Evolutionary conservation across 2,797 vertebrate species (phyloP).

Genomic region (Mionectes olivaceus): DNA sequence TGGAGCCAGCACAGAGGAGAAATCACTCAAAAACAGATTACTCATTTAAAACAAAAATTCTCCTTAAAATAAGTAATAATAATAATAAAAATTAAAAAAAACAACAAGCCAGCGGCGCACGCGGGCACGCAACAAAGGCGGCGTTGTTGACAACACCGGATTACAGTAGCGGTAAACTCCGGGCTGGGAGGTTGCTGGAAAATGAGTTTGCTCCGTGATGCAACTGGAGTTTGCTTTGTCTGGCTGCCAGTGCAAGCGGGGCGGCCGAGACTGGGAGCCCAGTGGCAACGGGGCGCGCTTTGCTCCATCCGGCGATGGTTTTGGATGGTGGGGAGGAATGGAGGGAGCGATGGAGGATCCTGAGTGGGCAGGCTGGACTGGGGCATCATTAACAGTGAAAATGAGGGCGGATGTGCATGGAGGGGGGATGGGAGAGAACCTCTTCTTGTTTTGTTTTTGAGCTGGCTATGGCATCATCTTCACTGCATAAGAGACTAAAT

Average conservation of each 20-base stretch:
- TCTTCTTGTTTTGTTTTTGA: neutral
- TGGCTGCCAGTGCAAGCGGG: constrained; percentile 65
- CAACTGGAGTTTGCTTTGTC: constrained; percentile 80
- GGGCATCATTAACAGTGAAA: neutral
- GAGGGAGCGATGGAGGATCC: neutral
- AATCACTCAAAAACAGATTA: constrained; percentile 86
- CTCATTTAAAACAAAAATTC: constrained; percentile 66
- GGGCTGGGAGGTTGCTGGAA: constrained; percentile 61
- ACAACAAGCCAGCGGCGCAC: neutral
- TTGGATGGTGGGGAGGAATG: neutral
- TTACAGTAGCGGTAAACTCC: constrained; percentile 74
- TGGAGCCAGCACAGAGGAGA: constrained; percentile 81
- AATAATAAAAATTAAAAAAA: neutral
- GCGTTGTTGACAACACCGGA: constrained; percentile 69
- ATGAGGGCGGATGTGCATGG: neutral
- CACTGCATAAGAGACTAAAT: neutral
- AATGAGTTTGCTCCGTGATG: constrained; percentile 74
- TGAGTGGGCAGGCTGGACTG: neutral
- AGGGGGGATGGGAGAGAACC: neutral
- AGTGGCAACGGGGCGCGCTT: neutral
- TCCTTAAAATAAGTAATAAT: constrained; percentile 43
- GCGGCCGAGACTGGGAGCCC: neutral
- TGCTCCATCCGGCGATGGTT: constrained; percentile 51
- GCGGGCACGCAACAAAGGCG: constrained; percentile 39
- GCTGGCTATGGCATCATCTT: neutral